A percentile compares a stretch with the other conserved stretches of the same genome.
These are phyloP conservation scores for Chaenogobius annularis DNA, from an alignment of 2,113 vertebrate species.

Conservation along the genomic window DNA sequence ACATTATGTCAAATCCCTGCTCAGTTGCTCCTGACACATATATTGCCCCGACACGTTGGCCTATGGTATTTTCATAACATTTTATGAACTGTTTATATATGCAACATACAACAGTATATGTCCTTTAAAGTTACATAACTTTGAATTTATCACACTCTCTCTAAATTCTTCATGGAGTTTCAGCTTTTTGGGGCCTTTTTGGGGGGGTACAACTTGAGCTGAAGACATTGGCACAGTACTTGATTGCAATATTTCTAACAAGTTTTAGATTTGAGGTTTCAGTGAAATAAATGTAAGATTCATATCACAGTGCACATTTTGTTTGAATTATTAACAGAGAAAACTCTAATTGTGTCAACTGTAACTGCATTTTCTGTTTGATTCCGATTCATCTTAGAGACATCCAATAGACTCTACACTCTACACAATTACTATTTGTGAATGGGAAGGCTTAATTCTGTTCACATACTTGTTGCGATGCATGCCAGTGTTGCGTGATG, in stretches of 20 bases:
- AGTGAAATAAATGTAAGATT: too few relatives aligned
- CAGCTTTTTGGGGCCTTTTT: too few relatives aligned
- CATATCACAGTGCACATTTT: too few relatives aligned
- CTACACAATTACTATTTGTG: neutral
- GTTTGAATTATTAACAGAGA: too few relatives aligned
- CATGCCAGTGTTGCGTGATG: neutral
- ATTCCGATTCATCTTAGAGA: too few relatives aligned
- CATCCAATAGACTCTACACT: too few relatives aligned
- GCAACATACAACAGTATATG: neutral
- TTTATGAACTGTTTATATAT: neutral
- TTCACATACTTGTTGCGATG: neutral
- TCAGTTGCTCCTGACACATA: neutral
- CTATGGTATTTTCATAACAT: neutral
- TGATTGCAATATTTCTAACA: too few relatives aligned
- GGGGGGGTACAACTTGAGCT: too few relatives aligned
- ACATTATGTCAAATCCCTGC: neutral
- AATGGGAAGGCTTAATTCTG: neutral
- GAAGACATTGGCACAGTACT: too few relatives aligned
- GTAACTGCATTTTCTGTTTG: too few relatives aligned
- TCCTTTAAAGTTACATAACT: neutral
- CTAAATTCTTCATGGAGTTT: neutral
- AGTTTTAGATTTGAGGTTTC: too few relatives aligned
- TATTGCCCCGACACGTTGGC: neutral
- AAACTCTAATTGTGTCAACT: too few relatives aligned
- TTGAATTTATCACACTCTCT: neutral